Evolutionary conservation across 1,140 invertebrate genomes (phyloP).

Genomic region (Chironomus tepperi): DNA sequence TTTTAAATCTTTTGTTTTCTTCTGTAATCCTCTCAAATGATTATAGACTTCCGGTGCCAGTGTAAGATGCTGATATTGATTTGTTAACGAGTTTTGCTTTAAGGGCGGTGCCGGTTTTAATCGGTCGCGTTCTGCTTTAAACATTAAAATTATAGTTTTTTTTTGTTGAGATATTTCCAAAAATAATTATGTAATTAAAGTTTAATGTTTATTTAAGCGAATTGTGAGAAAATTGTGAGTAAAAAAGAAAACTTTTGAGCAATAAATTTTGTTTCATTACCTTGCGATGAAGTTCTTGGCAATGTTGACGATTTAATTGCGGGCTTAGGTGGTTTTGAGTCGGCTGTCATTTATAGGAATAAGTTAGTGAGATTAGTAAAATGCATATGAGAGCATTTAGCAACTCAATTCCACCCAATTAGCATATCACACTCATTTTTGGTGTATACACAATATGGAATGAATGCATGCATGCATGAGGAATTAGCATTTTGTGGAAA

Average conservation of each 20-base stretch:
- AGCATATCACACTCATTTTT: too few relatives aligned
- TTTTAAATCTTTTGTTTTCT: conserved; percentile 80
- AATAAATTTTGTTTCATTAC: conserved; percentile 48
- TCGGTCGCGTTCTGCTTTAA: conserved; percentile 60
- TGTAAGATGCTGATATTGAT: conserved; percentile 46
- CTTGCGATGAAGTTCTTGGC: conserved; percentile 85
- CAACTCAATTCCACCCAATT: too few relatives aligned
- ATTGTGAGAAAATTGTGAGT: not conserved
- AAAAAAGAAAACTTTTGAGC: not conserved
- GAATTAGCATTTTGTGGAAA: too few relatives aligned
- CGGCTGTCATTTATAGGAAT: conserved; percentile 50
- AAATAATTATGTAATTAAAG: not conserved
- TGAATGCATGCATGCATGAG: too few relatives aligned
- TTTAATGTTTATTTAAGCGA: not conserved
- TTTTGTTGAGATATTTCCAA: not conserved
- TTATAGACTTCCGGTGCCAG: conserved; percentile 80
- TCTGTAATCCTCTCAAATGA: conserved; percentile 73
- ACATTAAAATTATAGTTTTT: not conserved
- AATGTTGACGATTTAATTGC: conserved; percentile 90
- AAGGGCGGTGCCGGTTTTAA: conserved; percentile 76
- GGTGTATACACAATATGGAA: too few relatives aligned
- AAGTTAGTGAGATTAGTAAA: conserved; percentile 31
- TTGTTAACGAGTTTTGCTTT: conserved; percentile 51
- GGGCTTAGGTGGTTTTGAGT: conserved; percentile 86
- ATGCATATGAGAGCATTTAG: too few relatives aligned